Conservation (phyloP, 2,888 invertebrate species). For the Minunthozetes semirufus region DNA sequence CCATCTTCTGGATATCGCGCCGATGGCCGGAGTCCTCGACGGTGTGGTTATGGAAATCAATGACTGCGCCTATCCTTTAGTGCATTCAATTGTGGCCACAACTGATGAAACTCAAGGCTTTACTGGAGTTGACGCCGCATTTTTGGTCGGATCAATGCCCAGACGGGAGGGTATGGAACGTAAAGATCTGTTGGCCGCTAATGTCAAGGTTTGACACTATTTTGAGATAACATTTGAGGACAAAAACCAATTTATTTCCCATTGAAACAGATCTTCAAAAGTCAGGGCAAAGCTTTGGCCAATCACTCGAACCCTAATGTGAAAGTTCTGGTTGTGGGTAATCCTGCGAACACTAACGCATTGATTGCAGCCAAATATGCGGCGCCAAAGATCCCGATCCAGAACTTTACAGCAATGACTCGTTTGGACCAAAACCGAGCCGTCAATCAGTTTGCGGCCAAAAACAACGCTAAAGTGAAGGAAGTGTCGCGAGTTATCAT, state of each 20-base stretch:
- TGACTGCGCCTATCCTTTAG: constrained; percentile 86
- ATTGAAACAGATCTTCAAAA: constrained; percentile 70
- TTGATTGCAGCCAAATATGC: constrained; percentile 90
- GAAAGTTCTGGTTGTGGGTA: constrained; percentile 93
- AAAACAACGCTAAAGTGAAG: constrained; percentile 56
- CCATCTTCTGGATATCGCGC: constrained; percentile 86
- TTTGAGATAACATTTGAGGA: neutral
- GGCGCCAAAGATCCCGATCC: constrained; percentile 80
- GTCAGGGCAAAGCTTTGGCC: constrained; percentile 87
- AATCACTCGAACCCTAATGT: constrained; percentile 82
- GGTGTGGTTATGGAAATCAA: constrained; percentile 96
- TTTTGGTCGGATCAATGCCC: constrained; percentile 97
- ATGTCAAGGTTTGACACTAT: constrained; percentile 60
- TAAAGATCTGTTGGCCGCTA: constrained; percentile 92
- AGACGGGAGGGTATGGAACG: constrained; percentile 97
- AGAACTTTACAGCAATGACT: constrained; percentile 97
- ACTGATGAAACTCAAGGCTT: constrained; percentile 85
- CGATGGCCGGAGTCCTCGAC: constrained; percentile 91
- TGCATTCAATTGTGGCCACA: constrained; percentile 77
- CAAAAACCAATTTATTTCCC: neutral
- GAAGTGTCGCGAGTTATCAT: constrained; percentile 84
- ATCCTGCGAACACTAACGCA: constrained; percentile 99
- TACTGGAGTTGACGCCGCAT: constrained; percentile 88
- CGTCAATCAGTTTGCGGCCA: constrained; percentile 61
- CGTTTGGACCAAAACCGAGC: constrained; percentile 97